Conservation (phyloP, 2,797 vertebrate genomes). For the Ataeniobius toweri region DNA sequence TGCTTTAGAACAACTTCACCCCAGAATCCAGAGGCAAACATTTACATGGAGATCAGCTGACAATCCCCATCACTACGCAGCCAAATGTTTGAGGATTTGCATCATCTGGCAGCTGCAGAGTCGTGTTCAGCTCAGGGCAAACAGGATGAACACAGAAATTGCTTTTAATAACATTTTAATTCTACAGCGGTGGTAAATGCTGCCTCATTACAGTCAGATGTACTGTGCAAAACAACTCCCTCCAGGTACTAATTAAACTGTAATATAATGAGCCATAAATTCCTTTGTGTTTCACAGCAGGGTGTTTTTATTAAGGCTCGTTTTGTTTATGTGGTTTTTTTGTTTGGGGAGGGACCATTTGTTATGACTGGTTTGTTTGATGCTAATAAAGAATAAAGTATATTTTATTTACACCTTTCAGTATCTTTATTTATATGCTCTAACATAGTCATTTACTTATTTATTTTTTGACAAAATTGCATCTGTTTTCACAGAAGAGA, state of each 20-base stretch:
- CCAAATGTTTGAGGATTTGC: background rate
- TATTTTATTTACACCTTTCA: background rate
- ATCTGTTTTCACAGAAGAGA: constrained; percentile 35
- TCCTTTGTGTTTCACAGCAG: constrained; percentile 11
- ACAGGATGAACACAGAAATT: constrained; percentile 7
- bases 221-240: constrained; percentile 46
- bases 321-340: background rate
- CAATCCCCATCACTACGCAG: background rate
- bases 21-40: background rate
- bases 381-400: background rate
- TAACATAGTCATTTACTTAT: background rate
- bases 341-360: background rate
- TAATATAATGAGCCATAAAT: constrained; percentile 53
- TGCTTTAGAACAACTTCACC: background rate
- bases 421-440: background rate
- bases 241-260: constrained; percentile 34
- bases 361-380: background rate
- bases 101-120: background rate
- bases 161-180: background rate
- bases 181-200: constrained; percentile 10
- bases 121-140: background rate
- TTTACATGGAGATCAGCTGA: background rate
- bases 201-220: constrained; percentile 9
- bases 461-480: constrained; percentile 1
- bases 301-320: constrained; percentile 7